phyloP scores from a whole-genome alignment of 2,113 vertebrate genomes.

The Acinonyx jubatus region DNA sequence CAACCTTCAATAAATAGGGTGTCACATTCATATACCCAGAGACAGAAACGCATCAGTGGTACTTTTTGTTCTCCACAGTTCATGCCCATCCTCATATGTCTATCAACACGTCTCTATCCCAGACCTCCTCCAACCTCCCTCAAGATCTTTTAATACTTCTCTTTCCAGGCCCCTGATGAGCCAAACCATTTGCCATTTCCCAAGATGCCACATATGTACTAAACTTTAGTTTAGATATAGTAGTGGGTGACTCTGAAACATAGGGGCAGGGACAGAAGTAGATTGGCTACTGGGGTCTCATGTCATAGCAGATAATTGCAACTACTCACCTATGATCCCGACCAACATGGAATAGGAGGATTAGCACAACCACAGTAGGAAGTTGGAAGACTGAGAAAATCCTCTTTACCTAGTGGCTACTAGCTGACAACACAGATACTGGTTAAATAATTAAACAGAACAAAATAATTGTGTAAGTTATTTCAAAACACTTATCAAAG shows the following conservation, averaged over 20 bases:
- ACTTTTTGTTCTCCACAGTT: not conserved
- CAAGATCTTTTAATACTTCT: not conserved
- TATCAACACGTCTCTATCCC: not conserved
- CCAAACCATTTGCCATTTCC: not conserved
- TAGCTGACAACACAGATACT: not conserved
- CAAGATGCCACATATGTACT: not conserved
- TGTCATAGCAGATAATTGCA: not conserved
- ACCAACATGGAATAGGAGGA: not conserved
- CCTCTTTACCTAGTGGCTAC: not conserved
- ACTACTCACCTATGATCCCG: not conserved
- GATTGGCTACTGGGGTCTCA: not conserved
- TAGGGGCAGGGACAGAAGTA: not conserved
- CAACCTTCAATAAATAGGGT: not conserved
- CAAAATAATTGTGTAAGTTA: not conserved
- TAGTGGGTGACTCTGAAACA: not conserved
- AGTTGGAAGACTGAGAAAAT: not conserved
- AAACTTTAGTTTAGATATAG: not conserved
- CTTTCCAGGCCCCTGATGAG: not conserved
- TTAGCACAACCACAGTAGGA: not conserved
- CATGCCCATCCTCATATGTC: not conserved
- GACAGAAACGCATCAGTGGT: not conserved
- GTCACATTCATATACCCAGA: not conserved
- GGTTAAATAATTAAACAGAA: not conserved
- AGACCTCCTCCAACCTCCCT: not conserved
- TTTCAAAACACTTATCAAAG: constrained; percentile 1